These are phyloP conservation scores for Calyptomena viridis DNA, from an alignment of 2,113 vertebrate species.

Conservation along the genomic window DNA sequence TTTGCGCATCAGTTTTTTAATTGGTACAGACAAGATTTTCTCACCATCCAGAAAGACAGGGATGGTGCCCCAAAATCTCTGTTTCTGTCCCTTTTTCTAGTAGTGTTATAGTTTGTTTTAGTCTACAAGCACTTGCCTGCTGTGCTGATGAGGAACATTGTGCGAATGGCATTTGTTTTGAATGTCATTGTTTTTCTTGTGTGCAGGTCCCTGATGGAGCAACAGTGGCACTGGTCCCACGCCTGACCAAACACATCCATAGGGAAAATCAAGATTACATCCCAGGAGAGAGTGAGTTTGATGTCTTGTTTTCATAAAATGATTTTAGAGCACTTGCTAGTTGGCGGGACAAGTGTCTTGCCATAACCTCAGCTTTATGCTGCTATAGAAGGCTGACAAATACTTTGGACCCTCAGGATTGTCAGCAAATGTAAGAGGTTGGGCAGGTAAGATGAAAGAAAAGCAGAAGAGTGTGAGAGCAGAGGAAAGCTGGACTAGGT, in stretches of 20 bases:
- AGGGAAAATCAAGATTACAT: slow-evolving; percentile 95
- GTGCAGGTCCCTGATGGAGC: slow-evolving; percentile 93
- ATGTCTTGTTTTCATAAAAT: neutral
- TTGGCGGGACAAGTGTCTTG: neutral
- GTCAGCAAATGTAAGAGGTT: neutral
- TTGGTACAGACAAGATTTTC: neutral
- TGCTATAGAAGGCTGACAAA: neutral
- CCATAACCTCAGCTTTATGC: neutral
- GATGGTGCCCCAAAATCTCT: neutral
- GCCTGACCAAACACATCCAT: slow-evolving; percentile 91
- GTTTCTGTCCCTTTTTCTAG: neutral
- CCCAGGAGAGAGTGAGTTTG: slow-evolving; percentile 92
- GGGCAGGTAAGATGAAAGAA: neutral
- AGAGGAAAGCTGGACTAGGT: neutral
- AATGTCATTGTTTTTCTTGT: neutral
- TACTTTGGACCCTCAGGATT: neutral
- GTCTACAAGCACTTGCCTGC: neutral
- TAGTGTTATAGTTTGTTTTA: neutral
- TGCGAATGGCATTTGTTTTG: neutral
- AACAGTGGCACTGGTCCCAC: slow-evolving; percentile 92
- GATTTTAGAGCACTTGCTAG: neutral
- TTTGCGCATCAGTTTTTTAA: neutral
- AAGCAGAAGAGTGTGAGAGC: neutral
- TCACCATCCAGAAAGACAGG: neutral
- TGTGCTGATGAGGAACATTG: neutral